Percentiles rank a stretch among this genome's conserved stretches.
These are phyloP conservation scores for Drepana arcuata DNA, from an alignment of 1,140 invertebrate genomes.

Conservation along the genomic window DNA sequence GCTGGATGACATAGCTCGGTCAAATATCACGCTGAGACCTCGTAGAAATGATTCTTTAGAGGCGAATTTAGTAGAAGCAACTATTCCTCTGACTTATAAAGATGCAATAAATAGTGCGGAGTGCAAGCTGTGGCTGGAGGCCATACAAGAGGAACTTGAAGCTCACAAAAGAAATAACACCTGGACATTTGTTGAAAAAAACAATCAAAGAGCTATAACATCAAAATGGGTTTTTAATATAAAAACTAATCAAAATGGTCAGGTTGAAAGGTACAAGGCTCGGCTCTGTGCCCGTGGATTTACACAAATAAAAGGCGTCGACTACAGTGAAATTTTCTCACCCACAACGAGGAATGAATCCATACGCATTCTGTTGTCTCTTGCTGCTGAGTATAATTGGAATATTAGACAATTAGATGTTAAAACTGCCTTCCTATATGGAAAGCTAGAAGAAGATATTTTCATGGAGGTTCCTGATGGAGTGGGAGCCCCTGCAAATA, in stretches of 20 bases:
- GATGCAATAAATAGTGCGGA: constrained; percentile 9
- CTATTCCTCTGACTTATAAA: constrained; percentile 12
- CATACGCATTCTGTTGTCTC: constrained; percentile 23
- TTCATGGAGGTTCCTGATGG: constrained; percentile 23
- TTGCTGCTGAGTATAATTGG: constrained; percentile 19
- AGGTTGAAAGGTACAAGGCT: constrained; percentile 15
- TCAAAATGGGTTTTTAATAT: constrained; percentile 46
- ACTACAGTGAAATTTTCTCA: constrained; percentile 27
- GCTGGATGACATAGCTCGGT: too few relatives aligned
- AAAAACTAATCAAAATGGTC: constrained; percentile 22
- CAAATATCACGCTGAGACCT: too few relatives aligned
- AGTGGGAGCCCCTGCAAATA: constrained; percentile 4
- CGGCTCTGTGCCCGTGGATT: constrained; percentile 22
- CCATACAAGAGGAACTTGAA: constrained; percentile 28
- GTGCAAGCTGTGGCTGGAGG: constrained; percentile 13
- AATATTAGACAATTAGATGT: constrained; percentile 27
- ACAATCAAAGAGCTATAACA: constrained; percentile 22
- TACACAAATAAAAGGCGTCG: constrained; percentile 20
- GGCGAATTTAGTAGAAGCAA: too few relatives aligned
- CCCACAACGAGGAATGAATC: constrained; percentile 19
- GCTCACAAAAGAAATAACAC: constrained; percentile 23
- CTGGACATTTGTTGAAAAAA: constrained; percentile 27
- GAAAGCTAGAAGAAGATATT: constrained; percentile 20
- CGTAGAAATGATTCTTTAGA: too few relatives aligned
- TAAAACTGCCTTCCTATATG: constrained; percentile 26